Evolutionary conservation across 2,888 invertebrate species (phyloP), one percentile per base, ranked within the genome.

Genomic region (Apomyelois bistriatella): DNA sequence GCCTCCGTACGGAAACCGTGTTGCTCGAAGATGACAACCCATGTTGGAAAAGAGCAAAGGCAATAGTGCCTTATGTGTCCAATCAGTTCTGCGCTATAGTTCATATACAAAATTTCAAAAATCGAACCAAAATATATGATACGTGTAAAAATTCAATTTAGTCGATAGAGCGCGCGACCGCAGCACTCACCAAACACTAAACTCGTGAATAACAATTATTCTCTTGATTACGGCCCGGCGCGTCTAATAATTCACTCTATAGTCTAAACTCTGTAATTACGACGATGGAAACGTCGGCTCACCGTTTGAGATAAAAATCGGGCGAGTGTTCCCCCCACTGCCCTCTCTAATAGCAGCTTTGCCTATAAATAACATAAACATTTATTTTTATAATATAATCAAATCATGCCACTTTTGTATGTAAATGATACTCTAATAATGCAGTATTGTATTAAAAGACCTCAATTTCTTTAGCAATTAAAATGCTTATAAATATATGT

Each of bases 261-360:
- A 70, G 76, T 71, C 82, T 86, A 87, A 89, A 87, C 83, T 88
- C 82, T 84, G 84, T 90, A 87, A 89, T 90, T 90, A 90, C 82
- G 78, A 61, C 79, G 79, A 82, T 82, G 80, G 85, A 82, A 84
- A 80, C 76, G 83, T 76, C 85, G 83, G 86, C 85, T 83, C 80
- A 82, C 83, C 82, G 87, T 85, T 87, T 81, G 82, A 85, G 88
- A 88, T 88, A 85, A 79, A 84, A 86, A 88, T 86, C 86, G 70
- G 76, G 70, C 71, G 60, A 64, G 64, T 58, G 68, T 68, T 70
- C 66, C 70, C 67, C 61, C 69, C 63, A 61, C 69, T 66, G 69
- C 66, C 69, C 69, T 58, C 65, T 54, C 59, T 81, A 82, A 85
- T 85, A 77, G 76, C 68, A 70, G 72, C 65, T 70, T 79, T 77